Evolutionary conservation across 2,888 invertebrate genomes (phyloP).

Genomic region (Epinotia bilunana): DNA sequence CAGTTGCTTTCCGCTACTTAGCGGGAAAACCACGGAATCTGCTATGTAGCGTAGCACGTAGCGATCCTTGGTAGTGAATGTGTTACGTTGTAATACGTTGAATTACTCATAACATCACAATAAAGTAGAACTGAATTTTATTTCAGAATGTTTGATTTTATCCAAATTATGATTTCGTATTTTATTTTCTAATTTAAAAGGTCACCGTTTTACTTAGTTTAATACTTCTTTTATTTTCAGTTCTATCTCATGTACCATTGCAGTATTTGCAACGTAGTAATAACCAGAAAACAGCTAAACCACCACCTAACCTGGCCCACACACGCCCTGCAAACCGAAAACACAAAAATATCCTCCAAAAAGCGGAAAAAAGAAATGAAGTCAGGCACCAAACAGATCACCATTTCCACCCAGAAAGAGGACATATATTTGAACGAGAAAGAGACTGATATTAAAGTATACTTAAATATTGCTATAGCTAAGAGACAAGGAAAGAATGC

Average conservation of each 20-base stretch:
- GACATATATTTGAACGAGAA: conserved; percentile 41
- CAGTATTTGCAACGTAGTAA: conserved; percentile 55
- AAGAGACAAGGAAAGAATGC: conserved; percentile 1
- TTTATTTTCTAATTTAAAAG: no score
- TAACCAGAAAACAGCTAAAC: conserved; percentile 49
- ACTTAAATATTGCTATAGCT: conserved; percentile 32
- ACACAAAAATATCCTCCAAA: conserved; percentile 38
- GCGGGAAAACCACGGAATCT: no score
- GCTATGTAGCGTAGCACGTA: no score
- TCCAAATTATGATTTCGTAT: no score
- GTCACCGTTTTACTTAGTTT: neutral
- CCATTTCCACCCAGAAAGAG: conserved; percentile 46
- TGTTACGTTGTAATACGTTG: no score
- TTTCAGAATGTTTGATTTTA: no score
- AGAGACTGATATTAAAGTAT: conserved; percentile 45
- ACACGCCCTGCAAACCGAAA: conserved; percentile 38
- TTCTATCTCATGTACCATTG: conserved; percentile 58
- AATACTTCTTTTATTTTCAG: conserved; percentile 47
- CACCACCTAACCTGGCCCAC: conserved; percentile 51
- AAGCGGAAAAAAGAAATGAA: conserved; percentile 44
- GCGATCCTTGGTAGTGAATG: no score
- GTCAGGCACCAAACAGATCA: conserved; percentile 44
- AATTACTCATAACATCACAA: no score
- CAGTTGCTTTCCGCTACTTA: no score
- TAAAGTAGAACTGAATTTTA: no score